Percentiles rank a stretch among this genome's conserved stretches.
phyloP scores from a whole-genome alignment of 2,113 vertebrate genomes.

The Lycocorax pyrrhopterus region DNA sequence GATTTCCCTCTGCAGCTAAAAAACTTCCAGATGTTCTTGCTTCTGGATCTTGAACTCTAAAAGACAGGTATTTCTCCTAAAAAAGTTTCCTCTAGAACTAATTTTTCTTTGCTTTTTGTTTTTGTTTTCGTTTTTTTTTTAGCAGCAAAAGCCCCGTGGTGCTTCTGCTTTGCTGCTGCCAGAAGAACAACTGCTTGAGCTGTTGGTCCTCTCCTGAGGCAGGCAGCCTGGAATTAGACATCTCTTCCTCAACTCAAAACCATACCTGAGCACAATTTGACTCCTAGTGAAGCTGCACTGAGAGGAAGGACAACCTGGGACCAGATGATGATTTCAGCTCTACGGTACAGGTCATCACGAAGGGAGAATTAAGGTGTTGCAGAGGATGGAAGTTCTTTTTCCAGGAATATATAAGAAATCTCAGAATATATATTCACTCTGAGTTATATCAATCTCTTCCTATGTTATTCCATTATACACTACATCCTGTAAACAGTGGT shows the following conservation, averaged over 20 bases:
- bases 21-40: not conserved
- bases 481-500: not conserved
- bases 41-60: not conserved
- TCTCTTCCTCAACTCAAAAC: not conserved
- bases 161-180: not conserved
- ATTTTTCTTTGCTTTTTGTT: not conserved
- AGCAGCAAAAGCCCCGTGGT: not conserved
- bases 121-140: not conserved
- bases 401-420: not conserved
- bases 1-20: not conserved
- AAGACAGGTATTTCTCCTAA: not conserved
- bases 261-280: too few species aligned
- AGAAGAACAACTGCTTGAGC: not conserved
- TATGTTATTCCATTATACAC: not conserved
- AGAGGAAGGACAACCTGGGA: not conserved
- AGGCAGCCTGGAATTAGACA: not conserved
- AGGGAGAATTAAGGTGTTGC: not conserved
- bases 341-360: not conserved
- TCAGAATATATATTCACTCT: not conserved
- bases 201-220: not conserved
- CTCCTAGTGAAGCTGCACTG: not conserved
- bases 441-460: not conserved
- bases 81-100: not conserved
- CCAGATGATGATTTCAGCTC: not conserved
- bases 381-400: not conserved